Evolutionary conservation across 2,113 vertebrate species (phyloP).

Genomic region (Percopsis transmontana): DNA sequence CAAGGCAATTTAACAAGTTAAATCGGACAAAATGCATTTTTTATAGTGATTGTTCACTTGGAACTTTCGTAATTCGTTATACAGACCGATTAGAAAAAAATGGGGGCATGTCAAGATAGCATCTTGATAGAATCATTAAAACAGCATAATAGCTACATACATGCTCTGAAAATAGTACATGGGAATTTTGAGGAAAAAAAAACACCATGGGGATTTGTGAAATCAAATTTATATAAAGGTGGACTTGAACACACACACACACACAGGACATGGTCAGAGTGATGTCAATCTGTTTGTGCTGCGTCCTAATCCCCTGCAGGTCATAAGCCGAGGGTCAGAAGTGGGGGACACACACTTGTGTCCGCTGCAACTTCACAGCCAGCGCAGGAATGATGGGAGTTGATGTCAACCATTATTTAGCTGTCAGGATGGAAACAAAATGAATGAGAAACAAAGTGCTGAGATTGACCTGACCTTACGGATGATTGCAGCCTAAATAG

Average conservation of each 20-base stretch:
- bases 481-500: conserved; percentile 75
- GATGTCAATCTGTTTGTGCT: conserved; percentile 57
- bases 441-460: conserved; percentile 70
- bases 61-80: no score
- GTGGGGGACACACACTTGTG: conserved; percentile 33
- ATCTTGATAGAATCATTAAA: conserved; percentile 37
- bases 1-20: no score
- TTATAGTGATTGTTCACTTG: no score
- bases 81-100: background rate
- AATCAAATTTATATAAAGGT: conserved; percentile 13
- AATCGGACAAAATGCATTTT: no score
- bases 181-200: conserved; percentile 47
- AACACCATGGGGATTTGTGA: conserved; percentile 12
- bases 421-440: conserved; percentile 72
- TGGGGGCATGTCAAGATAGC: conserved; percentile 45
- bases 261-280: conserved; percentile 40
- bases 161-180: conserved; percentile 23
- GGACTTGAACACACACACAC: background rate
- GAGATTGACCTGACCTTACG: conserved; percentile 66
- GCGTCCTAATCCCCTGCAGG: conserved; percentile 45
- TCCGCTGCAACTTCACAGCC: conserved; percentile 40
- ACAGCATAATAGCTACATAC: background rate
- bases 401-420: conserved; percentile 71
- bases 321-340: conserved; percentile 32
- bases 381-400: conserved; percentile 54